phyloP scores from a whole-genome alignment of 92 coral and sea anemone genomes.

The Phymanthus crucifer region DNA sequence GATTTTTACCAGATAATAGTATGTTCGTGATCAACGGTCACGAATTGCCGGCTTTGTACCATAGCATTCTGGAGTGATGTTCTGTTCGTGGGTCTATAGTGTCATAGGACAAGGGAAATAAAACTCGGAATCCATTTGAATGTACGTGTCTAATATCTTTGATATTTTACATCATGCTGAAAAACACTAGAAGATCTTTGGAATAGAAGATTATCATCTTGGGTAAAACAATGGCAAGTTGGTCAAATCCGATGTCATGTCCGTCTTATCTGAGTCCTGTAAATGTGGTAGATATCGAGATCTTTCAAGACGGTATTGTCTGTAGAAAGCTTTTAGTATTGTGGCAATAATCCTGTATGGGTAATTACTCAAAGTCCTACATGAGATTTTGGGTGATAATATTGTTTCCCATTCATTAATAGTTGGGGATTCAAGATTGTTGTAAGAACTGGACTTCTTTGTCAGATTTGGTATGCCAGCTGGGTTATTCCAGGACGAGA shows the following conservation, averaged over 20 bases:
- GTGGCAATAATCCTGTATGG: not conserved
- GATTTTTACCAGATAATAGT: not conserved
- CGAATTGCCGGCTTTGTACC: not conserved
- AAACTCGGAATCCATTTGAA: not conserved
- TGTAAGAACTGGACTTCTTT: not conserved
- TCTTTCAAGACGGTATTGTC: conserved; percentile 12
- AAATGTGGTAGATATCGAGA: not conserved
- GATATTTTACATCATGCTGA: not conserved
- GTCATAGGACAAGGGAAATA: not conserved
- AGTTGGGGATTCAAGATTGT: not conserved
- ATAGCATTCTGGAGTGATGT: not conserved
- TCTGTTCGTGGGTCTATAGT: not conserved
- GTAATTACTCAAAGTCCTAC: not conserved
- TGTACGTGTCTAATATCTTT: not conserved
- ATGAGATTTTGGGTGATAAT: not conserved
- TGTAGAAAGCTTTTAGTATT: not conserved
- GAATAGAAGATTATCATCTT: conserved; percentile 7
- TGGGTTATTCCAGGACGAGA: not conserved
- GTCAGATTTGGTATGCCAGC: not conserved
- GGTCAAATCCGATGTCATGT: not conserved
- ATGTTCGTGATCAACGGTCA: not conserved
- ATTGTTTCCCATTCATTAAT: not conserved
- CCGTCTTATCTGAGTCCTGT: not conserved
- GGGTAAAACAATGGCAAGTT: not conserved
- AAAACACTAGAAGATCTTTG: not conserved